Evolutionary conservation across 2,888 invertebrate genomes (phyloP).

Genomic region (Volucella inanis): DNA sequence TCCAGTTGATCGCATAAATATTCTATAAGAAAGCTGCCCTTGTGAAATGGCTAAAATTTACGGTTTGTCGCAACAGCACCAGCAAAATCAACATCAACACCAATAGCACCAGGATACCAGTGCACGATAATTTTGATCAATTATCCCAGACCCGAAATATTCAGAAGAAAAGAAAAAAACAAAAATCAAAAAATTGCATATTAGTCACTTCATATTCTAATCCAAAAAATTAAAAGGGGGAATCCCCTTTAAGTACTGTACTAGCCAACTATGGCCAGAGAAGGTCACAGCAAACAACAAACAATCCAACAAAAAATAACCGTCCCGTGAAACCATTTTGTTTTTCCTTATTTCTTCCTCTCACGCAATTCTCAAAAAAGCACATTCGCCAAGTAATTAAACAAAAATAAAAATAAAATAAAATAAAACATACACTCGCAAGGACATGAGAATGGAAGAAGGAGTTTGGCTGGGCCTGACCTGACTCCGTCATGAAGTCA

Average conservation of each 20-base stretch:
- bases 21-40: constrained; percentile 94
- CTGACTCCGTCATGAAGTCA: constrained; percentile 41
- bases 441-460: constrained; percentile 1
- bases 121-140: not conserved
- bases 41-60: constrained; percentile 89
- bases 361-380: constrained; percentile 70
- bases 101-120: constrained; percentile 1
- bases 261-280: not conserved
- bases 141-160: constrained; percentile 1
- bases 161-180: constrained; percentile 31
- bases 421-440: constrained; percentile 2
- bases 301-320: constrained; percentile 17
- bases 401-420: constrained; percentile 38
- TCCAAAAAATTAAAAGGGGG: constrained; percentile 59
- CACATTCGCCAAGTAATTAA: constrained; percentile 63
- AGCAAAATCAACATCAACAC: not conserved
- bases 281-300: constrained; percentile 4
- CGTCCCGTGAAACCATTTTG: constrained; percentile 56
- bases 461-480: not conserved
- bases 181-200: constrained; percentile 60
- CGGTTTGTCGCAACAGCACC: constrained; percentile 49
- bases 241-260: constrained; percentile 32
- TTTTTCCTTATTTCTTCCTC: constrained; percentile 63
- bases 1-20: constrained; percentile 95
- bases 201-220: constrained; percentile 54